Percentiles rank a stretch among this genome's conserved stretches.
Evolutionary conservation across 2,888 invertebrate species (phyloP).

Genomic region (Criorhina ranunculi): DNA sequence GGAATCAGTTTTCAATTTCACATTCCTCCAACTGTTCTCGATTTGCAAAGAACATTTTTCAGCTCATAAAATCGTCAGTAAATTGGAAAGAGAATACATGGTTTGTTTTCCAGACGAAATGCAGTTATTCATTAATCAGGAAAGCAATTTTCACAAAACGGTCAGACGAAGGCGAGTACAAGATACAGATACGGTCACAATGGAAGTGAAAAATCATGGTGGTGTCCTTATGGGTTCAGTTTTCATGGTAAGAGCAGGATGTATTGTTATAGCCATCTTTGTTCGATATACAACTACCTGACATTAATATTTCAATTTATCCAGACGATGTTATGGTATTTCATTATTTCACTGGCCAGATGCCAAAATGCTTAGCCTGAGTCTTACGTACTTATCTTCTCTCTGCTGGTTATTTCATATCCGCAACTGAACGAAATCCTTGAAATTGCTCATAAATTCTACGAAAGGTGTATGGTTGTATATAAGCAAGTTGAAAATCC

Average conservation of each 20-base stretch:
- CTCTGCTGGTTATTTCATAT: slow-evolving; percentile 28
- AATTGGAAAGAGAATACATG: slow-evolving; percentile 33
- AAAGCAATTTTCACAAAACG: slow-evolving; percentile 42
- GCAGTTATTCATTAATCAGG: slow-evolving; percentile 57
- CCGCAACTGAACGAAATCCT: slow-evolving; percentile 36
- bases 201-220: slow-evolving; percentile 59
- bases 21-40: slow-evolving; percentile 7
- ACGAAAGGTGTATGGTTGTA: slow-evolving; percentile 48
- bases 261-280: slow-evolving; percentile 43
- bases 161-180: slow-evolving; percentile 15
- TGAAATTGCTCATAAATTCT: slow-evolving; percentile 61
- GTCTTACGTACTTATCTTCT: slow-evolving; percentile 33
- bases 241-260: slow-evolving; percentile 13
- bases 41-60: background rate
- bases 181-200: slow-evolving; percentile 42
- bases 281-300: slow-evolving; percentile 50
- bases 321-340: slow-evolving; percentile 68
- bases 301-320: slow-evolving; percentile 69
- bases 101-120: slow-evolving; percentile 37
- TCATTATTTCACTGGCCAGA: slow-evolving; percentile 64
- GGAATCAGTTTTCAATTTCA: slow-evolving; percentile 44
- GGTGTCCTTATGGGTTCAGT: slow-evolving; percentile 40
- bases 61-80: slow-evolving; percentile 16
- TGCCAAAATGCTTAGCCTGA: slow-evolving; percentile 55
- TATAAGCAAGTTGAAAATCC: slow-evolving; percentile 29